Evolutionary conservation across 2,888 invertebrate genomes (phyloP).

Genomic region (Ectropis crepuscularia): DNA sequence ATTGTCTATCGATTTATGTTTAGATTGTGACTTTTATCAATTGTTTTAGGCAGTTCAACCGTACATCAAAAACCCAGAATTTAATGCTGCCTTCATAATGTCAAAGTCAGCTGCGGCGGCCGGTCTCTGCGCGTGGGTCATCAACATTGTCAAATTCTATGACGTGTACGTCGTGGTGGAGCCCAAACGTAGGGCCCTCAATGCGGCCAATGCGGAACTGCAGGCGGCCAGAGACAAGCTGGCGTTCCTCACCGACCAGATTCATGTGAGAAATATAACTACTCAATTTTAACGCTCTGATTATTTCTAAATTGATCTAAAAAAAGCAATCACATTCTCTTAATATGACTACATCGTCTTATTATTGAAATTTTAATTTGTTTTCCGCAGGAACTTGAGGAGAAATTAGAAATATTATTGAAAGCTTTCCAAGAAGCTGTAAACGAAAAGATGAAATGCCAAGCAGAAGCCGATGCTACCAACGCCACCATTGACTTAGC

Average conservation of each 20-base stretch:
- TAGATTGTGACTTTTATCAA: slow-evolving; percentile 15
- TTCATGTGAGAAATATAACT: slow-evolving; percentile 74
- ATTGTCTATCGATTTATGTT: background rate
- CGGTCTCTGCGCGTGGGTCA: slow-evolving; percentile 97
- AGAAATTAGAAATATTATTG: slow-evolving; percentile 90
- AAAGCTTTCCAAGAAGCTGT: slow-evolving; percentile 94
- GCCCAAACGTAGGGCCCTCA: slow-evolving; percentile 94
- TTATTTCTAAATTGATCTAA: no score
- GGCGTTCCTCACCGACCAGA: slow-evolving; percentile 89
- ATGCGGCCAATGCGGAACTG: slow-evolving; percentile 93
- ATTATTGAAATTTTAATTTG: no score
- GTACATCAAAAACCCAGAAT: slow-evolving; percentile 89
- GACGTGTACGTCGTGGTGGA: slow-evolving; percentile 96
- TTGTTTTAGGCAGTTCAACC: slow-evolving; percentile 76
- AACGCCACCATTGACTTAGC: slow-evolving; percentile 95
- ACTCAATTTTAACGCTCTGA: no score
- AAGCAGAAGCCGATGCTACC: slow-evolving; percentile 96
- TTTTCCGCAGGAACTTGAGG: slow-evolving; percentile 87
- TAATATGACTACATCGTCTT: no score
- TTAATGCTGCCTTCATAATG: slow-evolving; percentile 92
- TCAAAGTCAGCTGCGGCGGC: slow-evolving; percentile 96
- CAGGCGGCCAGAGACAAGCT: slow-evolving; percentile 92
- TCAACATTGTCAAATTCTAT: slow-evolving; percentile 95
- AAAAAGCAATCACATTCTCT: no score
- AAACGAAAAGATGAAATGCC: slow-evolving; percentile 94